Conservation (phyloP, 2,797 vertebrate species). For the Allobates femoralis region DNA sequence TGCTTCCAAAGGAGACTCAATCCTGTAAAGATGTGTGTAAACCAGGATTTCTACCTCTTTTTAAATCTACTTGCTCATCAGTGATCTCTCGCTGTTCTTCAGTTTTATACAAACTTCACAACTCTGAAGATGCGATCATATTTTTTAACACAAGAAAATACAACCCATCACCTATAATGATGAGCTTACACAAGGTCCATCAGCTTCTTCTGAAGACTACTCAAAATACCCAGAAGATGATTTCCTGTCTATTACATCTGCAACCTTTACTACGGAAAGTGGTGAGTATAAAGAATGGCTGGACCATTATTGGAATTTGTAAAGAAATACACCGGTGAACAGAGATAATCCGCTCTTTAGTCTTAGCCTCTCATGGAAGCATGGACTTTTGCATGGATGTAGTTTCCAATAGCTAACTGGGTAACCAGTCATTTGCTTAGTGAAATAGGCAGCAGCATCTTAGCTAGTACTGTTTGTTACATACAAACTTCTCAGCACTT, state of each 20-base stretch:
- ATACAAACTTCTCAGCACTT: no score
- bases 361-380: not conserved
- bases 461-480: no score
- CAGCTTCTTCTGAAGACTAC: not conserved
- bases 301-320: not conserved
- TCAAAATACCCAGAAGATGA: slow-evolving; percentile 23
- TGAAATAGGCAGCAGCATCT: no score
- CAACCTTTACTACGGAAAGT: not conserved
- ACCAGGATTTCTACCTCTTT: slow-evolving; percentile 39
- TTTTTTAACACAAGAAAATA: slow-evolving; percentile 43
- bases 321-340: no score
- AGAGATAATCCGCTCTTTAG: not conserved
- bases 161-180: slow-evolving; percentile 7
- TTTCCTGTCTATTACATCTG: slow-evolving; percentile 2
- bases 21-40: not conserved
- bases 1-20: not conserved
- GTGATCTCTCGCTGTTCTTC: slow-evolving; percentile 53
- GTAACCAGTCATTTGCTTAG: no score
- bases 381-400: no score
- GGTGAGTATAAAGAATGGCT: slow-evolving; percentile 26
- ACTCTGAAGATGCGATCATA: slow-evolving; percentile 46
- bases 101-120: slow-evolving; percentile 46
- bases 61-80: slow-evolving; percentile 40
- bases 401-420: not conserved
- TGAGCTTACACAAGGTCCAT: not conserved